Conservation (phyloP, 2,888 invertebrate species). For the Harpagoxenus sublaevis region DNA sequence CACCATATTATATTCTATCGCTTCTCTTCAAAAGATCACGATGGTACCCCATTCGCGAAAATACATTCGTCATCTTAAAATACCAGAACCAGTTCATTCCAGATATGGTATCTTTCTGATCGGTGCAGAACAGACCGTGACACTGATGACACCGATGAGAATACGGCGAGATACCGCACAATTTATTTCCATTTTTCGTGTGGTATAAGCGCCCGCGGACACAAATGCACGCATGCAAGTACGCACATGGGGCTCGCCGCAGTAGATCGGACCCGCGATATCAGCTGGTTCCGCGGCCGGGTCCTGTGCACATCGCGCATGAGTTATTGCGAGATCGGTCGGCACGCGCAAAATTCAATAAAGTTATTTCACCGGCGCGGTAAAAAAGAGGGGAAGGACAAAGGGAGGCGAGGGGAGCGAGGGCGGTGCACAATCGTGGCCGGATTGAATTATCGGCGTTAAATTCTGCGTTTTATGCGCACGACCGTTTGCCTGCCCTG, state of each 20-base stretch:
- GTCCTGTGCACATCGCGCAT: conserved; percentile 69
- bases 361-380: conserved; percentile 73
- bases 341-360: conserved; percentile 80
- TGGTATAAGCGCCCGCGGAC: conserved; percentile 54
- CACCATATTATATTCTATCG: not conserved
- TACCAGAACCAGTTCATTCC: not conserved
- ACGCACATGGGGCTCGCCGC: not conserved
- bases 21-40: not conserved
- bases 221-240: conserved; percentile 22
- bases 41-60: not conserved
- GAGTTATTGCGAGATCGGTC: conserved; percentile 77
- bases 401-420: conserved; percentile 41
- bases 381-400: not conserved
- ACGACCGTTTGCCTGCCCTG: conserved; percentile 53
- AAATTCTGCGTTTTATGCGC: conserved; percentile 79
- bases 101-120: not conserved
- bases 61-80: not conserved
- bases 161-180: conserved; percentile 52
- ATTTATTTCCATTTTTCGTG: conserved; percentile 72
- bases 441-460: conserved; percentile 81
- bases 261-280: conserved; percentile 71
- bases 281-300: not conserved
- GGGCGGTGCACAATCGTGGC: conserved; percentile 66
- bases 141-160: conserved; percentile 64
- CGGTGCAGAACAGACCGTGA: conserved; percentile 24